Conservation (phyloP, 2,888 invertebrate species). For the Hypolimnas misippus region DNA sequence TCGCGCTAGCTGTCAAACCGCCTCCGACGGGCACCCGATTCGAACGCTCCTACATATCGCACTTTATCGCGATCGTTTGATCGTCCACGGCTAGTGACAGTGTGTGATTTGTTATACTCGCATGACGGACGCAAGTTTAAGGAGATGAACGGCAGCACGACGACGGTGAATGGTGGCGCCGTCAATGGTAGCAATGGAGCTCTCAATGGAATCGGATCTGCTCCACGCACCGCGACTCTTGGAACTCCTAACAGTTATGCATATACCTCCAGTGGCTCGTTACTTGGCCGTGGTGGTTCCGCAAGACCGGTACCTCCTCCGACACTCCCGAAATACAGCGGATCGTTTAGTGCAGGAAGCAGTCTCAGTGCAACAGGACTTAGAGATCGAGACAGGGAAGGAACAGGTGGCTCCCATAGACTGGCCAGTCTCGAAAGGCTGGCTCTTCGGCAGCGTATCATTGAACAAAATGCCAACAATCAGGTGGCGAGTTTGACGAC, state of each 20-base stretch:
- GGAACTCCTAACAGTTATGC: conserved; percentile 85
- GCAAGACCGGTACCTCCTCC: conserved; percentile 90
- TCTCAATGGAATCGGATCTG: conserved; percentile 74
- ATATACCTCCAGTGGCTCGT: conserved; percentile 85
- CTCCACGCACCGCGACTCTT: conserved; percentile 78
- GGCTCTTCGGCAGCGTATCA: conserved; percentile 91
- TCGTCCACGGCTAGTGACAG: conserved; percentile 74
- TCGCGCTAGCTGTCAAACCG: conserved; percentile 81
- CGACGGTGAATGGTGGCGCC: conserved; percentile 80
- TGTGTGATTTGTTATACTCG: conserved; percentile 74
- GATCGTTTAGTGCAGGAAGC: conserved; percentile 88
- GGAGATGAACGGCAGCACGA: conserved; percentile 83
- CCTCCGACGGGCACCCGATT: conserved; percentile 80
- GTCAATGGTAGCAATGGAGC: conserved; percentile 77
- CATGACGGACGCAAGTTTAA: conserved; percentile 69
- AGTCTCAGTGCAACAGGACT: conserved; percentile 82
- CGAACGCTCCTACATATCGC: conserved; percentile 74
- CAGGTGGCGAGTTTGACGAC: conserved; percentile 64
- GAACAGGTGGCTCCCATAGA: conserved; percentile 89
- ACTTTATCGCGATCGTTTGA: conserved; percentile 66
- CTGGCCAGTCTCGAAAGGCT: conserved; percentile 92
- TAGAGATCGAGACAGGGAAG: conserved; percentile 86
- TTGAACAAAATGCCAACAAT: conserved; percentile 86
- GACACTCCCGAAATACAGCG: conserved; percentile 91
- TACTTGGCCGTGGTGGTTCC: conserved; percentile 85